Evolutionary conservation across 2,113 vertebrate species (phyloP).

Genomic region (Trogon surrucura): DNA sequence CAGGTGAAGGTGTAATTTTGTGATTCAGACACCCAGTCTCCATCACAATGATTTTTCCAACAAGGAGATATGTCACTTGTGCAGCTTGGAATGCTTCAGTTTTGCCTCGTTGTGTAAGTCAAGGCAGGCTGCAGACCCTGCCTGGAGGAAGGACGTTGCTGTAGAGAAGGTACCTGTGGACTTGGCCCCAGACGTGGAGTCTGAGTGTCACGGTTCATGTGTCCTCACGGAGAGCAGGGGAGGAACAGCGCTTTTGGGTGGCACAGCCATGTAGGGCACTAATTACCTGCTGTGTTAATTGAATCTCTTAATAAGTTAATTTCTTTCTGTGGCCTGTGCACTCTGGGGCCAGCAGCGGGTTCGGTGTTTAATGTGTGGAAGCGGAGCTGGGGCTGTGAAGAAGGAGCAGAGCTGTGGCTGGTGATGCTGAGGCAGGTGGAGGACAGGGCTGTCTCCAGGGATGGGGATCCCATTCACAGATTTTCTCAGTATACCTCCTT

Average conservation of each 20-base stretch:
- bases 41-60: accelerated
- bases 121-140: neutral
- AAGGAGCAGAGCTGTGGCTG: neutral
- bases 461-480: neutral
- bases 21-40: neutral
- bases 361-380: accelerated
- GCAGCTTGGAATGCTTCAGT: neutral
- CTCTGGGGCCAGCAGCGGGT: accelerated
- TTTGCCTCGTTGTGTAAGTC: neutral
- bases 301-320: neutral
- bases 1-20: neutral
- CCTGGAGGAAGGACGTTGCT: neutral
- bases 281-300: neutral
- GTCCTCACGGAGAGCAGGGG: neutral
- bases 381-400: neutral
- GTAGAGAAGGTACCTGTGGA: neutral
- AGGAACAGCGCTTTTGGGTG: neutral
- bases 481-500: neutral
- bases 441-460: neutral
- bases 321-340: neutral
- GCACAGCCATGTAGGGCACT: neutral
- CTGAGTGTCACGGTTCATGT: neutral
- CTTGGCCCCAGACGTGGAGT: neutral
- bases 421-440: neutral
- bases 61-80: neutral